phyloP scores from a whole-genome alignment of 1,140 invertebrate genomes.

The Orchesella cincta region DNA sequence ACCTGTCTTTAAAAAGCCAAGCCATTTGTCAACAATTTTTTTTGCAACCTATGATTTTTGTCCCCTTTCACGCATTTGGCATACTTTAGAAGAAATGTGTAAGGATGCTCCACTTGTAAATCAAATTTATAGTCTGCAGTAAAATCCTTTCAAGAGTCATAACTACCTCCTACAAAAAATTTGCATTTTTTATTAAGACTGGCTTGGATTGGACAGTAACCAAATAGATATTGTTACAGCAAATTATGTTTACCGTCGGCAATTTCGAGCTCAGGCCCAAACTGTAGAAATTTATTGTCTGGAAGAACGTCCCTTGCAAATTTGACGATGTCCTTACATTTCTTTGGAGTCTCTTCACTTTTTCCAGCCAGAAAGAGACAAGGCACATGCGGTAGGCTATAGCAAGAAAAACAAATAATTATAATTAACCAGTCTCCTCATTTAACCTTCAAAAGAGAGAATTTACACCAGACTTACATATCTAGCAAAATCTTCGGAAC shows the following conservation, averaged over 20 bases:
- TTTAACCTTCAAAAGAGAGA: neutral
- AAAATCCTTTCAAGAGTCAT: conserved; percentile 96
- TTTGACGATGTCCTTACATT: conserved; percentile 95
- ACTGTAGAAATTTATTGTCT: conserved; percentile 77
- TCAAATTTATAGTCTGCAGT: conserved; percentile 99
- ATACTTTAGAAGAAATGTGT: conserved; percentile 89
- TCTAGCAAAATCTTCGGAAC: conserved; percentile 61
- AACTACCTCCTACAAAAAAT: conserved; percentile 75
- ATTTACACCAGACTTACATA: neutral
- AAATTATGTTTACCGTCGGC: neutral
- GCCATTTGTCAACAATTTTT: conserved; percentile 98
- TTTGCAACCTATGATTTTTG: conserved; percentile 81
- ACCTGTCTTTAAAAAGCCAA: conserved; percentile 99
- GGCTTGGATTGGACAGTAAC: neutral
- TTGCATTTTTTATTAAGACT: neutral
- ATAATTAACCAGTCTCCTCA: neutral
- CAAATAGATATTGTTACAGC: neutral
- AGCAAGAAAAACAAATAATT: conserved; percentile 51
- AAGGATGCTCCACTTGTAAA: conserved; percentile 95
- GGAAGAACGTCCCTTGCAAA: conserved; percentile 78
- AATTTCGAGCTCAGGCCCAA: conserved; percentile 62
- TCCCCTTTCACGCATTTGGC: conserved; percentile 93
- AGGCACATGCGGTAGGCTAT: conserved; percentile 85
- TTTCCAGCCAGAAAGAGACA: conserved; percentile 96
- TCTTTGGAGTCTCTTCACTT: conserved; percentile 99